Evolutionary conservation across 1,140 invertebrate species (phyloP), one percentile per base, ranked within the genome.

Genomic region (Caerostris extrusa): DNA sequence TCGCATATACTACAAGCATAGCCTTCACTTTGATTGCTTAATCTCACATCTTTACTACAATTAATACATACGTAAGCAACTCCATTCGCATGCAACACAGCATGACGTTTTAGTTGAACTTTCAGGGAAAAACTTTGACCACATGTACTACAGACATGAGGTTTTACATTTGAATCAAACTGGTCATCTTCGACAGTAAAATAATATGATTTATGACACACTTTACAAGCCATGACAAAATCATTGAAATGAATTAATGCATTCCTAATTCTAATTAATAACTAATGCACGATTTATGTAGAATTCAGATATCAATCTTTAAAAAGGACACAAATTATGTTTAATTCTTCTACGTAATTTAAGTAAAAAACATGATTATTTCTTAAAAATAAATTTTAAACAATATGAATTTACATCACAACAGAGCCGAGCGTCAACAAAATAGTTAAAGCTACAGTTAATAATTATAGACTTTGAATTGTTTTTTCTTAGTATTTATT

Each of bases 111-210:
- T 0, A 93, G 57, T 34, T 93, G 92, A 61, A 93, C 89, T 93
- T 93, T 93, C 1, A 93, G 17, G 17, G 92, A 88, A 89, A 93
- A 93, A 93, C 85, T 93, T 81, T 60, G 64, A 17, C 92, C 92
- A 56, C 92, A 93, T 2, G 86, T 89, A 3, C 5, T 88, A 55
- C 92, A 93, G 2, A 88, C 53, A 56, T 93, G 92, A n/a, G 92
- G 92, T 60, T 93, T 93, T 7, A n/a, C 92, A 93, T 93, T 86
- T 3, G 57, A 53, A 60, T 93, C 69, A 61, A 87, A 14, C 5
- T 14, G 8, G 87, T 81, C 86, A 93, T 87, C 86, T 12, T 93
- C 92, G 3, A 3, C 7, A 12, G 67, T 60, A 5, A 53, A 57
- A 34, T 67, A 7, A 93, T 88, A 93, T 7, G 57, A n/a, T 93